These are phyloP conservation scores for Nothocercus julius DNA, from an alignment of 2,113 vertebrate species.

Conservation along the genomic window DNA sequence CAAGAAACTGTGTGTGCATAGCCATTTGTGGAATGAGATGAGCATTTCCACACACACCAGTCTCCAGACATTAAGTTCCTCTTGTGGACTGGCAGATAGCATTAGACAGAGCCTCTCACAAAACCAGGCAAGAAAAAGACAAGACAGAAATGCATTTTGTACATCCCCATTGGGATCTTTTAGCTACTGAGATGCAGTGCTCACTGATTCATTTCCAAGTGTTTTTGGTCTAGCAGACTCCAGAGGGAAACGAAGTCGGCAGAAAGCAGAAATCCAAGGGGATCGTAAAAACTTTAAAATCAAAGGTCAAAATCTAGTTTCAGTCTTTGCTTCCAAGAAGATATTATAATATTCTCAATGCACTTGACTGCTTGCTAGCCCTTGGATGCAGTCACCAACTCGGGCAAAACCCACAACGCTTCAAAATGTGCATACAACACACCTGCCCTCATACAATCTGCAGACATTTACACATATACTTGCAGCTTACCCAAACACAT, in stretches of 20 bases:
- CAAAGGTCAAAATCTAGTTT: not conserved
- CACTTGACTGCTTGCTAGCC: not conserved
- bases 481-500: rapidly evolving
- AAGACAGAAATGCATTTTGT: not conserved
- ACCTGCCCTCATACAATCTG: not conserved
- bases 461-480: rapidly evolving
- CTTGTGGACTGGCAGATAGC: not conserved
- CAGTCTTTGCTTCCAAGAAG: not conserved
- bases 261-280: not conserved
- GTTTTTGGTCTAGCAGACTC: not conserved
- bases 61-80: not conserved
- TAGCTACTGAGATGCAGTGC: not conserved
- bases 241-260: not conserved
- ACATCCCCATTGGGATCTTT: not conserved
- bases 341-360: not conserved
- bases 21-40: not conserved
- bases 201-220: not conserved
- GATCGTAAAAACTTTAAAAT: not conserved
- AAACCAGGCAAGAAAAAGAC: not conserved
- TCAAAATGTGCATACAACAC: not conserved
- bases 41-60: not conserved
- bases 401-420: not conserved
- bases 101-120: not conserved
- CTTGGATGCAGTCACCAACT: not conserved
- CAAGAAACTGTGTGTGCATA: not conserved